These are phyloP conservation scores for Netelia melanura DNA, from an alignment of 2,888 invertebrate species.

Conservation along the genomic window DNA sequence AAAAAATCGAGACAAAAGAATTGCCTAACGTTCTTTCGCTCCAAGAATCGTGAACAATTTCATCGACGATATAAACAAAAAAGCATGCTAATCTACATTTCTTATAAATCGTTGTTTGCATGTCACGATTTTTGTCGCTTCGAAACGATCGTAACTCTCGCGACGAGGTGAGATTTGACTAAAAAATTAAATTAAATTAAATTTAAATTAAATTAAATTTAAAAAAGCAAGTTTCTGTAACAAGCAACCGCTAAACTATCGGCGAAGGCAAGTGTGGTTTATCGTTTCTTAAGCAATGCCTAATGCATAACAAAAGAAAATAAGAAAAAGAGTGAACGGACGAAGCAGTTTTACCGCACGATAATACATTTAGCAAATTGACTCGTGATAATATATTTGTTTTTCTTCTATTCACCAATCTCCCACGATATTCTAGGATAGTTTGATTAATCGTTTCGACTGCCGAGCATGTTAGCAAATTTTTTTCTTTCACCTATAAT, in stretches of 20 bases:
- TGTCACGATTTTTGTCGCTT: constrained; percentile 47
- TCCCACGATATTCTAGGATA: constrained; percentile 18
- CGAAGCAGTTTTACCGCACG: constrained; percentile 23
- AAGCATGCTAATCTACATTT: constrained; percentile 45
- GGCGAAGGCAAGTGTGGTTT: constrained; percentile 84
- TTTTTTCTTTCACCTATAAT: constrained; percentile 33
- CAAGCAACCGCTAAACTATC: constrained; percentile 83
- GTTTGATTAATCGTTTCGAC: constrained; percentile 40
- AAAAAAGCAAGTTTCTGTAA: constrained; percentile 68
- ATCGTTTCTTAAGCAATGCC: constrained; percentile 48
- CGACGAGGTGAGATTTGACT: constrained; percentile 3
- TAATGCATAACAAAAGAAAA: not conserved
- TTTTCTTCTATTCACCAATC: constrained; percentile 12
- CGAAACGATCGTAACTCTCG: constrained; percentile 7
- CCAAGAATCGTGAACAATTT: constrained; percentile 1
- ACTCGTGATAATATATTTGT: constrained; percentile 6
- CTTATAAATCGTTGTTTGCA: constrained; percentile 38
- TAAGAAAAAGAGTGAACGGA: not conserved
- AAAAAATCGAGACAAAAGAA: not conserved
- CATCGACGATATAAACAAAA: not conserved
- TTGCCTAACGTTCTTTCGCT: constrained; percentile 1
- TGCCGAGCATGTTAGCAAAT: constrained; percentile 68
- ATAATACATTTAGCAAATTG: constrained; percentile 34
- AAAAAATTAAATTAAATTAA: too few species aligned
- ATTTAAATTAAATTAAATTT: too few species aligned